phyloP scores from a whole-genome alignment of 2,888 invertebrate species.

The Stenodera caucasica region DNA sequence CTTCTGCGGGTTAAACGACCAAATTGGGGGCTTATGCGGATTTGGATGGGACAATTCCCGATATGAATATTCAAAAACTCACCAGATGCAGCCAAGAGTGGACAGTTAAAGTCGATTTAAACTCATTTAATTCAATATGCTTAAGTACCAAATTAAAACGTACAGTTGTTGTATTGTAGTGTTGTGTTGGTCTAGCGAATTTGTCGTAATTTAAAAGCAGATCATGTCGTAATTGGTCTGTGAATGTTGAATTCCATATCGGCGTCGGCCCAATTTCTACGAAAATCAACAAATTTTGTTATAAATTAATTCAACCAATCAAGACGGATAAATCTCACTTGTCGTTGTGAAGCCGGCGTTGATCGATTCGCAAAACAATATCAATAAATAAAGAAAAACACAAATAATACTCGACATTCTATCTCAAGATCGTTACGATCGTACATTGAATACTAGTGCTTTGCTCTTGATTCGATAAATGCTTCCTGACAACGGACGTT shows the following conservation, averaged over 20 bases:
- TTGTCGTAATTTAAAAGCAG: constrained; percentile 62
- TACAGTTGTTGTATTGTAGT: constrained; percentile 59
- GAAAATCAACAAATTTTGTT: constrained; percentile 18
- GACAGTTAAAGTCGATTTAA: constrained; percentile 62
- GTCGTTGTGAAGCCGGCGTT: constrained; percentile 36
- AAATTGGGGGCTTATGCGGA: too few relatives aligned
- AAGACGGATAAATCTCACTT: constrained; percentile 29
- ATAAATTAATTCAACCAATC: constrained; percentile 1
- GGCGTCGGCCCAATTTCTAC: constrained; percentile 50
- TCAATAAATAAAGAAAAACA: constrained; percentile 16
- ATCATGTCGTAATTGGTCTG: constrained; percentile 61
- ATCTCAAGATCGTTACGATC: constrained; percentile 6
- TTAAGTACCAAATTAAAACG: constrained; percentile 61
- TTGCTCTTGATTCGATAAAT: constrained; percentile 39
- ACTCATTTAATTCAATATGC: constrained; percentile 70
- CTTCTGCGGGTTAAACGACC: too few relatives aligned
- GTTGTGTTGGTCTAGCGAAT: constrained; percentile 60
- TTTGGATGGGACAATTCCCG: too few relatives aligned
- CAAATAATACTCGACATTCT: neutral
- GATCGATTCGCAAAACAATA: constrained; percentile 3
- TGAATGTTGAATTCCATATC: constrained; percentile 61
- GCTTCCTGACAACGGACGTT: constrained; percentile 40
- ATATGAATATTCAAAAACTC: constrained; percentile 37
- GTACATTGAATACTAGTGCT: constrained; percentile 24
- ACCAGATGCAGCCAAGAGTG: constrained; percentile 68